Evolutionary conservation across 2,113 vertebrate genomes (phyloP), one percentile per base, ranked within the genome.

Genomic region (Oxyura jamaicensis): DNA sequence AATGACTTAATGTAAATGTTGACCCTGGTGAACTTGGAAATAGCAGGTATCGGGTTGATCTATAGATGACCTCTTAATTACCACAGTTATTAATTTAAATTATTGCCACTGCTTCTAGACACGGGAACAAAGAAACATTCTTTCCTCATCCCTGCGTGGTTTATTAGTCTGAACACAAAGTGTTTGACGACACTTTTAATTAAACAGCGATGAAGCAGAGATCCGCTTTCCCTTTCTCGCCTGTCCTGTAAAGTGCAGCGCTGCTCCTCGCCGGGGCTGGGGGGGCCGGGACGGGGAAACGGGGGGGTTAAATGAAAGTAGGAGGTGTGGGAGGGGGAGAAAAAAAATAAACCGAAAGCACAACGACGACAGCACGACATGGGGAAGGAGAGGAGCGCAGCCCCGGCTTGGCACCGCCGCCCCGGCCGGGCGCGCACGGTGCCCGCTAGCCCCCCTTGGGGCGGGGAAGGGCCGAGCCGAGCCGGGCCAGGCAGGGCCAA

Each of bases 21-120:
- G 90, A 96, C 96, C 97, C 73, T 41, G 28, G 89, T 96, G 95
- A 96, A 91, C 97, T 97, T 96, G 96, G 96, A 98, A 97, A 96
- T 96, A 94, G 97, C 90, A 97, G 87, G 95, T 96, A 94, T 95
- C 78, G 84, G 93, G 90, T 93, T 96, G 97, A 97, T 97, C 97
- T 97, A 96, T 95, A 87, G 97, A 98, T 96, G 97, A 98, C 98
- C 98, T 98, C 98, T 98, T 98, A 98, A 98, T 98, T 96, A 98
- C 98, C 97, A 96, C 89, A 90, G 97, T 97, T 98, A 98, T 98
- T 97, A 98, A 98, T 98, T 97, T 97, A 96, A 98, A 98, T 98
- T 98, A 98, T 98, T 96, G 96, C 97, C 97, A 96, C 96, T 87
- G 96, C 97, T 98, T 97, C 75, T 68, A 97, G 93, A 96, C 97